Evolutionary conservation across 2,888 invertebrate genomes (phyloP), one percentile per base, ranked within the genome.

Genomic region (Acleris cristana): DNA sequence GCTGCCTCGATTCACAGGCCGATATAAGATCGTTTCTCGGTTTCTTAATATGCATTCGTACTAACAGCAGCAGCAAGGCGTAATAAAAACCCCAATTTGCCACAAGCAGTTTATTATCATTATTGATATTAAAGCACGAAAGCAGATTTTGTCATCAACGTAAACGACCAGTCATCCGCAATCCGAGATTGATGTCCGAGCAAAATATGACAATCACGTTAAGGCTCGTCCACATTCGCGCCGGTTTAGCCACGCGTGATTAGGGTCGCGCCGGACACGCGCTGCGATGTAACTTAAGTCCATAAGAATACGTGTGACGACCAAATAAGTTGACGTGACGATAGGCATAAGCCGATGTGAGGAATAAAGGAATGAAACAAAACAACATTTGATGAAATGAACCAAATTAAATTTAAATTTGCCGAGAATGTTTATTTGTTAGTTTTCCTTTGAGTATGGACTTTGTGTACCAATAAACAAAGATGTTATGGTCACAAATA

Each of bases 171-270:
- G 45, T 62, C 66, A 53, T 67, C 19, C 52, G 62, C 67, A 67
- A 63, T 63, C 48, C 54, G 14, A 66, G 66, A 66, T 63, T 67
- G 67, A 67, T 67, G 63, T 45, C 30, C 56, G 58, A 16, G 44
- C 55, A 57, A 16, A 54, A 67, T 64, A 68, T 67, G 55, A 44
- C 65, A 66, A 69, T 60, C 63, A 62, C 70, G 70, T 70, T 69
- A 58, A 59, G 70, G 53, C 67, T 49, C 19, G 59, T 68, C 57
- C 70, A 65, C 68, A 71, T 68, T 70, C 55, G 61, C 63, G 53
- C 51, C 71, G 71, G 60, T 40, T 76, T 78, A 52, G 76, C 71
- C 71, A 73, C 73, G 70, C 73, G 65, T 77, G 75, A 76, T 80
- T 79, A 78, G 72, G 65, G 55, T 57, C 69, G 65, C 71, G 71